These are phyloP conservation scores for Lypha dubia DNA, from an alignment of 2,888 invertebrate species.

Conservation along the genomic window DNA sequence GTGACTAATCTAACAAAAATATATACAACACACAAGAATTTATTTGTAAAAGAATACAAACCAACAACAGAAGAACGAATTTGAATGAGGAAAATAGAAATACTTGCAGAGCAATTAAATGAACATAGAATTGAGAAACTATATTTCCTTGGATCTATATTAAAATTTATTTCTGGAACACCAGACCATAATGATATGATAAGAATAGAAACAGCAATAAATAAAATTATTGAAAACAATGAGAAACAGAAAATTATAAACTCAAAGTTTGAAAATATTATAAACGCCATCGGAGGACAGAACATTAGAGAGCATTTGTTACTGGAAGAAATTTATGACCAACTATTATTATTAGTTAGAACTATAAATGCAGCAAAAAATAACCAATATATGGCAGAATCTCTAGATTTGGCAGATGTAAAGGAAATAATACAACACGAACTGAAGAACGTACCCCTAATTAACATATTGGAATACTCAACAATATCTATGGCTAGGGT, in stretches of 20 bases:
- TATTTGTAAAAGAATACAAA: no score
- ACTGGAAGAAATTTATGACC: no score
- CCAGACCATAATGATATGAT: slow-evolving; percentile 10
- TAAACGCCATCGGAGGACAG: neutral
- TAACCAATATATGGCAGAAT: neutral
- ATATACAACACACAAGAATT: slow-evolving; percentile 21
- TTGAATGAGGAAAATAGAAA: no score
- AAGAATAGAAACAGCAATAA: neutral
- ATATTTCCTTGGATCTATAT: no score
- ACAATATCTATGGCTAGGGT: no score
- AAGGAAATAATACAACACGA: neutral
- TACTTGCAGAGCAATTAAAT: no score
- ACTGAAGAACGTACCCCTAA: no score
- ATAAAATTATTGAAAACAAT: neutral
- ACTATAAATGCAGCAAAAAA: neutral
- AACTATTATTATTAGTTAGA: neutral
- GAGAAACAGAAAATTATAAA: slow-evolving; percentile 6
- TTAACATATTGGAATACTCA: no score
- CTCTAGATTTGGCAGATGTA: neutral
- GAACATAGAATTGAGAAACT: no score
- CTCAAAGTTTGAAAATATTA: slow-evolving; percentile 31
- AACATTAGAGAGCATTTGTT: neutral
- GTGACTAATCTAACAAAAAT: slow-evolving; percentile 7
- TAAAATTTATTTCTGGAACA: slow-evolving; percentile 4
- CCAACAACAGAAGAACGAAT: no score